Evolutionary conservation across 2,113 vertebrate species (phyloP).

Genomic region (Hypanus sabinus): DNA sequence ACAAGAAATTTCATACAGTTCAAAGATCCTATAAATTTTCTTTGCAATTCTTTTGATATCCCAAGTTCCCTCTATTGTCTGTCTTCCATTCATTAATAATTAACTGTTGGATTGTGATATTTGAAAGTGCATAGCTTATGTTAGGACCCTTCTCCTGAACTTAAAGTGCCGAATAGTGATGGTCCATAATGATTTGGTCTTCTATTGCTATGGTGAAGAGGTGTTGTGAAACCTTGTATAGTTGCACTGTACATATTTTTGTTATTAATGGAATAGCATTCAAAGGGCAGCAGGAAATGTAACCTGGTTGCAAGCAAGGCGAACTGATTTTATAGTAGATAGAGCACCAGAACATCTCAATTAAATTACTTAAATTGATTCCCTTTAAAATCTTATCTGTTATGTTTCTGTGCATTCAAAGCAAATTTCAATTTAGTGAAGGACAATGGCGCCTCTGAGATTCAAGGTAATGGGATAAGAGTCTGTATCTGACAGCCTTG

Average conservation of each 20-base stretch:
- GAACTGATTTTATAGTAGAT: not conserved
- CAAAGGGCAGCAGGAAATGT: not conserved
- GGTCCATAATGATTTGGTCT: too few relatives aligned
- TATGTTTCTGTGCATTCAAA: not conserved
- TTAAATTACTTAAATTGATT: slow-evolving; percentile 20
- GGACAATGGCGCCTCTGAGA: not conserved
- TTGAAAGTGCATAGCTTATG: not conserved
- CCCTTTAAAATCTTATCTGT: not conserved
- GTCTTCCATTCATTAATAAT: too few relatives aligned
- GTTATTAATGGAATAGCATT: not conserved
- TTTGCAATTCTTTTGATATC: not conserved
- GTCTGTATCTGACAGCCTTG: not conserved
- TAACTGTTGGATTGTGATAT: not conserved
- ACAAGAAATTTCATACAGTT: not conserved
- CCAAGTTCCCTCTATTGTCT: too few relatives aligned
- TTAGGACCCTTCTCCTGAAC: not conserved
- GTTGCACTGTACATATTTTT: not conserved
- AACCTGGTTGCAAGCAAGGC: not conserved
- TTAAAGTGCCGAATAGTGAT: too few relatives aligned
- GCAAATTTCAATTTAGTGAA: not conserved
- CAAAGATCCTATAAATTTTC: not conserved
- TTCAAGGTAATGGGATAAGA: not conserved
- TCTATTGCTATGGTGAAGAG: not conserved
- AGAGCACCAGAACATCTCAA: not conserved
- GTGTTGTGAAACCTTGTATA: not conserved